Conservation (phyloP, 2,888 invertebrate genomes). For the Prenolepis imparis region DNA sequence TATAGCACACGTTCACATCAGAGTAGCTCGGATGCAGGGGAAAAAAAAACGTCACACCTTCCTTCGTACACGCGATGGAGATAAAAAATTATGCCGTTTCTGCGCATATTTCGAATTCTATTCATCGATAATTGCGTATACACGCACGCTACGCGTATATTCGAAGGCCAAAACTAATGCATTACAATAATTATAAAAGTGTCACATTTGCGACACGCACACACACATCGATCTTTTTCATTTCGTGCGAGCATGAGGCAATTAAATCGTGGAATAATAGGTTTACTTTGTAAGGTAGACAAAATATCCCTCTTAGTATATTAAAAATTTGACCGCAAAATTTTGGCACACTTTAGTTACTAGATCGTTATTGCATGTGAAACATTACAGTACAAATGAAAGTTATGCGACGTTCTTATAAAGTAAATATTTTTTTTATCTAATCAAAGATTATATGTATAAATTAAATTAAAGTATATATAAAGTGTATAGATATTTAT, state of each 20-base stretch:
- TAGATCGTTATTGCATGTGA: too few species aligned
- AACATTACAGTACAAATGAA: background rate
- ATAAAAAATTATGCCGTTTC: background rate
- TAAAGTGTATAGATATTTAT: background rate
- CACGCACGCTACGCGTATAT: background rate
- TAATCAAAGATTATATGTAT: background rate
- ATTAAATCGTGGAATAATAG: background rate
- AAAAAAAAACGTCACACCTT: constrained; percentile 17
- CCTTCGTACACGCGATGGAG: background rate
- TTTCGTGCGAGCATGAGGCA: background rate
- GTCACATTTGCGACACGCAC: too few species aligned
- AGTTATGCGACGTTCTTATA: background rate
- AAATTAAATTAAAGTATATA: background rate
- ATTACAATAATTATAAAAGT: background rate
- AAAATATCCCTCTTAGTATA: background rate
- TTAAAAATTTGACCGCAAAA: too few species aligned
- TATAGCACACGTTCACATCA: background rate
- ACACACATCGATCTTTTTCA: background rate
- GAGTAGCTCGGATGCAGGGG: background rate
- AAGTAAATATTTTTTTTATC: background rate
- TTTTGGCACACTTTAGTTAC: too few species aligned
- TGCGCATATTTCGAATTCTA: constrained; percentile 28
- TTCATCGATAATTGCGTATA: background rate
- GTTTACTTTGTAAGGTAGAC: background rate
- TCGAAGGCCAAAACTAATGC: background rate